Evolutionary conservation across 92 coral and sea anemone species (phyloP), one percentile per base, ranked within the genome.

Genomic region (Isaurus tuberculatus): DNA sequence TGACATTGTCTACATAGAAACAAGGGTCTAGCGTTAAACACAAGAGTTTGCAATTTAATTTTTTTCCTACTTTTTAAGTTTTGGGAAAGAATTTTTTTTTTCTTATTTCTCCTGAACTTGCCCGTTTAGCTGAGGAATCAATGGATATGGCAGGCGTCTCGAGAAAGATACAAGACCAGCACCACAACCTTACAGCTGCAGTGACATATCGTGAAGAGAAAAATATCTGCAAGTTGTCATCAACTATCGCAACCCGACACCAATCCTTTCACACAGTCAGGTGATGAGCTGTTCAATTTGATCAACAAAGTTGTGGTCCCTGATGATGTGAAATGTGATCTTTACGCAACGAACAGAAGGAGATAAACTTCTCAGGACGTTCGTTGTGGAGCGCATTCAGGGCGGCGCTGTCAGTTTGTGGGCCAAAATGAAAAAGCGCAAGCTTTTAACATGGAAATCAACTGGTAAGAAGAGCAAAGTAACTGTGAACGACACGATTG

Each of bases 71-170:
- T 46, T 46, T 46, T 10, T 46, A 9, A 46, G 55, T 46, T 9
- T 15, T 8, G 55, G 55, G 55, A 15, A 15, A 46, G 19, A 46
- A 46, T 4, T 46, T 46, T 9, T 84, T 61, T 61, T 90, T 90
- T 58, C 51, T 90, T 0, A 90, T 90, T 64, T 86, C 89, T 17
- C 90, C 91, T 13, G 91, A 90, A 71, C 73, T 87, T 9, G 88
- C 91, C 32, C 23, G 58, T 9, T 74, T 90, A 27, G 88, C 94
- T 3, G 65, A 87, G 20, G 70, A 84, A 60, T 91, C 91, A 9
- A 84, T 87, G 33, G 79, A 65, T 7, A 86, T 75, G 88, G 84
- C 90, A 28, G 90, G 87, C 10, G 86, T 75, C 4, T 55, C 90
- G 10, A 27, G 28, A 8, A 75, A 79, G 19, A 23, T 23, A 84